Evolutionary conservation across 2,113 vertebrate genomes (phyloP), one percentile per base, ranked within the genome.

Genomic region (Upupa epops): DNA sequence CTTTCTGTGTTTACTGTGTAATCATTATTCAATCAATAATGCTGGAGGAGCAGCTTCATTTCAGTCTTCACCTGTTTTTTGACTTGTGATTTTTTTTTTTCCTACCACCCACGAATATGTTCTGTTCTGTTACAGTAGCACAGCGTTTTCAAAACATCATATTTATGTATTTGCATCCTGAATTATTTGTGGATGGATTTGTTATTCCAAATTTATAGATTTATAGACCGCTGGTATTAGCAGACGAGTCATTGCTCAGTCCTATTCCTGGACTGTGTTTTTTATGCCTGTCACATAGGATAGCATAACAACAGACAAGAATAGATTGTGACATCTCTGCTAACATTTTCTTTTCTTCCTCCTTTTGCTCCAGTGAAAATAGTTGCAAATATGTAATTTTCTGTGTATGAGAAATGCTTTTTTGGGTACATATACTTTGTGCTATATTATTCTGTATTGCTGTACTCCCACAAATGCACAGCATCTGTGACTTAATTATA

Each of bases 401-500:
- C 42, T 64, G 5, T 73, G 26, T 86, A 22, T 64, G 55, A 84
- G 55, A 65, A 88, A 45, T 63, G 52, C 56, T 95, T n/a, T 66
- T 86, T 76, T 71, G 63, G 34, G 31, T 89, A 14, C 21, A 63
- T 76, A 25, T 86, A 4, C 0, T 90, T 83, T 88, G 40, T 86
- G 63, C 71, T 17, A n/a, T 59, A 0, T 56, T 46, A 36, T 69
- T 85, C 31, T 85, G 60, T 76, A 72, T 78, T 36, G 31, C 51
- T 4, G 1, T 79, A 32, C 21, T 82, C 59, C 46, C 75, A 58
- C 46, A 61, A 93, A 59, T 25, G 42, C 89, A 94, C 96, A 95
- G 95, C 96, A 93, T 96, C 95, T 95, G 95, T 96, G 96, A 96
- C 91, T 96, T 94, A 96, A 96, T 93, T 89, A 32, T 16, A 89